Evolutionary conservation across 2,113 vertebrate genomes (phyloP).

Genomic region (Labrus mixtus): DNA sequence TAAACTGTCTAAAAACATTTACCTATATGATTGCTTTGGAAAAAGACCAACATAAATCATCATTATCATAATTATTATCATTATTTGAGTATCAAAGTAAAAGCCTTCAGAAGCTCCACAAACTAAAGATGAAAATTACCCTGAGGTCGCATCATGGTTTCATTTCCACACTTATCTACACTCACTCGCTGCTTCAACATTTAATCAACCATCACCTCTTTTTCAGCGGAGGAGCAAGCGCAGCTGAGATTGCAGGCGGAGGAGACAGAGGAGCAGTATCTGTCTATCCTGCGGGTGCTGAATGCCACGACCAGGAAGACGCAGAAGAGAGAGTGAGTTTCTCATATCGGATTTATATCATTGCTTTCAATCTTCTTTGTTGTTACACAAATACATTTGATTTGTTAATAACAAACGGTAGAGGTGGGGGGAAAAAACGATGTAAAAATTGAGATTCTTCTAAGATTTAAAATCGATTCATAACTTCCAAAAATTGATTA

Average conservation of each 20-base stretch:
- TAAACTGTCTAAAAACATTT: neutral
- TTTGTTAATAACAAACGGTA: neutral
- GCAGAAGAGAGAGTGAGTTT: constrained; percentile 93
- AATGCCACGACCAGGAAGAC: constrained; percentile 91
- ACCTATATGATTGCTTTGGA: too few species aligned
- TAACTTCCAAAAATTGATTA: too few species aligned
- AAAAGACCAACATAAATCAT: too few species aligned
- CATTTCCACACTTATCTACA: neutral
- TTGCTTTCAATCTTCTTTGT: neutral
- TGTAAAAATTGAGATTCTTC: too few species aligned
- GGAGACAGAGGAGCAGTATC: constrained; percentile 93
- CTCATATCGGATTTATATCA: neutral
- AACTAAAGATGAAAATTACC: neutral
- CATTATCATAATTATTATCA: too few species aligned
- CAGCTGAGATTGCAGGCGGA: constrained; percentile 89
- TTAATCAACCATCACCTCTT: neutral
- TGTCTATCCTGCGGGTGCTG: constrained; percentile 89
- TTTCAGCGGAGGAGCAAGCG: constrained; percentile 91
- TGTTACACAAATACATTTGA: neutral
- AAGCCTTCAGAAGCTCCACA: constrained; percentile 1
- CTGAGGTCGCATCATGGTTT: neutral
- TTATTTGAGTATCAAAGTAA: neutral
- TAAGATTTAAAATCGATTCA: too few species aligned
- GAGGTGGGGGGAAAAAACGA: too few species aligned
- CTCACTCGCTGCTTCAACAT: neutral